Evolutionary conservation across 2,888 invertebrate species (phyloP).

Genomic region (Galeopsomyia nigrocyanea): DNA sequence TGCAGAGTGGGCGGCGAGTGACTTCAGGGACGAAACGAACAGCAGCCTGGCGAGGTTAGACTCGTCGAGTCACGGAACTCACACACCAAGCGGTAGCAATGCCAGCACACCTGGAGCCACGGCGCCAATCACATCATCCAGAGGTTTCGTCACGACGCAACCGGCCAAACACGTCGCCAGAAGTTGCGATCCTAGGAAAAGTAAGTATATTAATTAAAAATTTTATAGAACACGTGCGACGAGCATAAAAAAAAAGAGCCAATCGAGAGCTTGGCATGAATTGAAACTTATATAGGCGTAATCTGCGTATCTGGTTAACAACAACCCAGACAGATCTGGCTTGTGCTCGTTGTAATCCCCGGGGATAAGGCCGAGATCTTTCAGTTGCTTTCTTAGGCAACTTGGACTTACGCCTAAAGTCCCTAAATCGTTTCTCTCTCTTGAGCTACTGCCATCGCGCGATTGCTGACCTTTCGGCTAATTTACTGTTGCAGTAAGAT

Average conservation of each 20-base stretch:
- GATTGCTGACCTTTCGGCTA: not conserved
- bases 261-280: too few species aligned
- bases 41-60: slow-evolving; percentile 74
- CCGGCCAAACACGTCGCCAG: slow-evolving; percentile 68
- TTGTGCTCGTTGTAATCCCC: slow-evolving; percentile 57
- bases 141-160: slow-evolving; percentile 63
- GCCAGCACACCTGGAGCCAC: slow-evolving; percentile 74
- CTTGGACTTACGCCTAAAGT: slow-evolving; percentile 27
- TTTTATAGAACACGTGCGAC: too few species aligned
- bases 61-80: slow-evolving; percentile 68
- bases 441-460: not conserved
- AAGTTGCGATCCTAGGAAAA: slow-evolving; percentile 28
- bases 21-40: slow-evolving; percentile 85
- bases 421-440: slow-evolving; percentile 24
- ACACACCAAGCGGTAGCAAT: slow-evolving; percentile 71
- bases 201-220: too few species aligned
- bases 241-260: too few species aligned
- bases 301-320: slow-evolving; percentile 58
- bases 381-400: slow-evolving; percentile 31
- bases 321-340: slow-evolving; percentile 61
- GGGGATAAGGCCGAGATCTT: slow-evolving; percentile 43
- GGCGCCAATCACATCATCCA: slow-evolving; percentile 62
- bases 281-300: too few species aligned
- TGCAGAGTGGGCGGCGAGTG: slow-evolving; percentile 92
- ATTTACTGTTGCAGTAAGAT: too few species aligned